These are phyloP conservation scores for Venturia canescens DNA, from an alignment of 1,140 invertebrate species.

Conservation along the genomic window DNA sequence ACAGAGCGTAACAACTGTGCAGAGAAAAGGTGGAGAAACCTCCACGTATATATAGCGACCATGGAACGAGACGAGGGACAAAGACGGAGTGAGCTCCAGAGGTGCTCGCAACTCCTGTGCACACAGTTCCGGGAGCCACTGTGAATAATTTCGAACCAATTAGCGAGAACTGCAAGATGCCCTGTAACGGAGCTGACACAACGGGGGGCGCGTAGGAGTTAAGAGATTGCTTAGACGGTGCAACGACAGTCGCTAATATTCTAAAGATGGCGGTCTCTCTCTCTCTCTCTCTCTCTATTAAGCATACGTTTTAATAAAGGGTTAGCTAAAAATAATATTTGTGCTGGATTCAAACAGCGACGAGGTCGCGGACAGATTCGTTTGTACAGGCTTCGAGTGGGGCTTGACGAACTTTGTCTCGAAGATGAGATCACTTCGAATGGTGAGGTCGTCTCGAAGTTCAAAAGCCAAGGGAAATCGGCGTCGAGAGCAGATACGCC, in stretches of 20 bases:
- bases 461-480: no score
- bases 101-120: neutral
- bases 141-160: constrained; percentile 69
- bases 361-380: no score
- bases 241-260: constrained; percentile 18
- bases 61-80: constrained; percentile 35
- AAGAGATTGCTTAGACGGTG: neutral
- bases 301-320: neutral
- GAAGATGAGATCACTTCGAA: no score
- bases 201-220: constrained; percentile 26
- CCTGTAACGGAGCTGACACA: constrained; percentile 42
- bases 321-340: no score
- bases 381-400: no score
- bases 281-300: no score
- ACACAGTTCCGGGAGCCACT: constrained; percentile 48
- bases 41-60: constrained; percentile 8
- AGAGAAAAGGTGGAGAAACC: constrained; percentile 25
- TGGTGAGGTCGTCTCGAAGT: no score
- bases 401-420: no score
- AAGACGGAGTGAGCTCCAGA: constrained; percentile 10
- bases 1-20: neutral
- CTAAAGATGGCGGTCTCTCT: neutral
- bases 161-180: constrained; percentile 52
- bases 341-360: no score
- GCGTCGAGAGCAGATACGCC: no score